Evolutionary conservation across 2,797 vertebrate species (phyloP), one percentile per base, ranked within the genome.

Genomic region (Vireo griseus): DNA sequence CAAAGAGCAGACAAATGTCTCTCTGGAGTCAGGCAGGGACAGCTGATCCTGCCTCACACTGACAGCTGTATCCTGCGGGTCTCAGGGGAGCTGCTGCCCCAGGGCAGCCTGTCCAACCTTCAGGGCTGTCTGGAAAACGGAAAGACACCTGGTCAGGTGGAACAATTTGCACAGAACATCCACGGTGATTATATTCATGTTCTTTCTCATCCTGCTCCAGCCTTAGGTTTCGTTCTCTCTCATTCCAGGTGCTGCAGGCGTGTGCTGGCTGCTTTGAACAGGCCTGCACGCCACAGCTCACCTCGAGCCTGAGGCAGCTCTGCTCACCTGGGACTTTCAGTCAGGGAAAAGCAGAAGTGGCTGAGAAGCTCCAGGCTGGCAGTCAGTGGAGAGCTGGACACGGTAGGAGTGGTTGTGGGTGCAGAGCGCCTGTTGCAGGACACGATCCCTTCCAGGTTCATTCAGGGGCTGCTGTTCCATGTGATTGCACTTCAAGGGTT

Each of bases 141-240:
- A 31, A 5, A 69, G 29, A 50, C 92, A 90, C 75, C 75, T 88
- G 87, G 61, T 63, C 14, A 13, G 59, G 44, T 51, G 78, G 9
- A 69, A n/a, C 71, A 40, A 13, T 86, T 79, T 80, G 78, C 85
- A 86, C 5, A 0, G 59, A 76, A 48, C 44, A 33, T 48, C 47
- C 13, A 3, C 13, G 29, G 18, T 37, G 73, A 21, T 85, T 73
- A 21, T 3, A 26, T 19, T 54, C 16, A 2, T 29, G 59, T 47
- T 91, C 71, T 31, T 62, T 55, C 66, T 72, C 47, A 33, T 54
- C 42, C 58, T 67, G 48, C 37, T 69, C 35, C 69, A 90, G 73
- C 68, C 68, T 69, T 1, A 45, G 37, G 24, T 68, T 55, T 58
- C 0, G 0, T 55, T 80, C 0, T 0, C 33, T 65, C 66, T 86